Base-by-base conservation (phyloP, 2,797 vertebrate genomes). In the Lagodon rhomboides region DNA sequence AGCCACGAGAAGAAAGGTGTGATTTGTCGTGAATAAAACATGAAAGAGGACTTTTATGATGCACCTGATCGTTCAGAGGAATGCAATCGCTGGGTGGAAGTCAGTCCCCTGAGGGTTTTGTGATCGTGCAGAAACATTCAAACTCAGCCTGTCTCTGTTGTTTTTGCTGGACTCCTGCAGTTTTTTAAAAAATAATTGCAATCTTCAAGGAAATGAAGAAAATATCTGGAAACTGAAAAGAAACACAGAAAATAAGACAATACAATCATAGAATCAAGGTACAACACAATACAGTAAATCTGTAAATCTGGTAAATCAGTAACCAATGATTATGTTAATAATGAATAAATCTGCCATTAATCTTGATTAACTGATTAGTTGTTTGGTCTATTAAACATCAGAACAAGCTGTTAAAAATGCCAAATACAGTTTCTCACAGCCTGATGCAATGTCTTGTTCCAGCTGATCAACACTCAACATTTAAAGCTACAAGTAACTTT, bases 1-100 rank as follows among this genome's bases (percentile, higher is more conserved):
- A 58, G 47, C 49, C 18, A 27, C 11, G 16, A 64, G 34, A 74
- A 41, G 41, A 13, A 56, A 77, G 13, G 58, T 50, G 63, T 67
- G 30, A 82, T 71, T 68, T 83, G 61, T 25, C 72, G 50, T 2
- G 15, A 74, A 43, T 12, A 38, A 66, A 75, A 67, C 71, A 4
- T 51, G 34, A 70, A 66, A 66, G 67, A 38, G 11, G 23, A 50
- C 47, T 68, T 87, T 69, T 59, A 59, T 64, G 46, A 71, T 20
- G n/a, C 34, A 25, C 25, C 22, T 51, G 38, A 66, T 34, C 41
- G 13, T 1, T 30, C 56, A 61, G 63, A 66, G 51, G 22, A 61
- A 61, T 9, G 1, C 3, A 43, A 2, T 25, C 0, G 20, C 47
- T 50, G 11, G 27, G 60, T 60, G 17, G 43, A 47, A 64, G 16